Base-by-base conservation (phyloP, 2,113 vertebrate genomes). In the Stictonetta naevosa region DNA sequence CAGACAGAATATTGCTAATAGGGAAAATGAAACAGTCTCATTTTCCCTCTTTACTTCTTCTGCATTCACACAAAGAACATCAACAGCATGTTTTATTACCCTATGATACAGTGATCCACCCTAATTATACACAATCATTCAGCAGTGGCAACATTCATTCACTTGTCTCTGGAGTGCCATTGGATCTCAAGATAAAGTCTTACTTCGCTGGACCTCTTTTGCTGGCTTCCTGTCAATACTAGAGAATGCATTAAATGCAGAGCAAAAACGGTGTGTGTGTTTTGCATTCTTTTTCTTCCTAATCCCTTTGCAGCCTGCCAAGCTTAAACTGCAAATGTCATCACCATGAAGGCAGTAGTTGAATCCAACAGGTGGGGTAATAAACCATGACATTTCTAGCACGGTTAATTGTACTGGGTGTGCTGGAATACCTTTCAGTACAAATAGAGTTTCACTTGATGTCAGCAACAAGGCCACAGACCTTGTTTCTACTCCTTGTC, bases 351-450 rank as follows among this genome's bases (percentile, higher is more conserved):
- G 5, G 66, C 77, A 86, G 79, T 29, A 85, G 91, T 56, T 82
- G 88, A 96, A 94, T 92, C 60, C 76, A 96, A 95, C 95, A 96
- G 71, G 95, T 95, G 85, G 73, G 60, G 31, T 77, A 95, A 96
- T 95, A 97, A 97, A 92, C 72, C 40, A 72, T 91, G 92, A 90
- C 69, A 90, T 96, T 97, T 95, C 85, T 67, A 86, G 73, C 33
- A 88, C 38, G 34, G 90, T 93, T 95, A 90, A 92, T 84, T 93
- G 87, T 74, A 86, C 48, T 42, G 75, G 42, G 4, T 77, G 69
- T 93, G 63, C 80, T 93, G 73, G 71, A 73, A 94, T 91, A 79
- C 52, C 46, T 96, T 84, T 92, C 81, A 83, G 66, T 79, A 80
- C 80, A 91, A 94, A 90, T 29, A 59, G 13, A 12, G 67, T 78